Percentiles rank a stretch among this genome's conserved stretches.
phyloP scores from a whole-genome alignment of 1,140 invertebrate species.

The Penaeus japonicus region DNA sequence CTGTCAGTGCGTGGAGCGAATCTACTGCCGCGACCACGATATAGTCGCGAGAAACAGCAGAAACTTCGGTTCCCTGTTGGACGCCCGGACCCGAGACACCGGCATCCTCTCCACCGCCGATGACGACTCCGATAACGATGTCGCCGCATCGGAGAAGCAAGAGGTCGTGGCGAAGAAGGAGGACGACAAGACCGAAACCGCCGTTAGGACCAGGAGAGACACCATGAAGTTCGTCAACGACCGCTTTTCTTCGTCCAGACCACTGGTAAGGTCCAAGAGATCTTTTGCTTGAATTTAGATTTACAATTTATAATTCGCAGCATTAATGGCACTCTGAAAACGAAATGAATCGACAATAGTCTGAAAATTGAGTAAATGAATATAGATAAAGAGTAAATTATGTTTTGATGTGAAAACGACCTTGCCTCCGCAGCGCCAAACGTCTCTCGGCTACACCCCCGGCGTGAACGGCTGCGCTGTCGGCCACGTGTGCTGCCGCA shows the following conservation, averaged over 20 bases:
- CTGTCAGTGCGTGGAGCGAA: constrained; percentile 26
- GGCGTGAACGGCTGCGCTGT: constrained; percentile 14
- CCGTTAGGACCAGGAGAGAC: neutral
- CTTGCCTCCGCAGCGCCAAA: neutral
- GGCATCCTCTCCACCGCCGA: constrained; percentile 25
- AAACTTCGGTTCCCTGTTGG: neutral
- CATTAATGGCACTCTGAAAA: too few species aligned
- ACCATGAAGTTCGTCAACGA: neutral
- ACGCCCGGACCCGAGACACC: constrained; percentile 20
- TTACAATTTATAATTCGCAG: too few species aligned
- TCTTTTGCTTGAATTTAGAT: too few species aligned
- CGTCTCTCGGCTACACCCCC: neutral
- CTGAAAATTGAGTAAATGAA: neutral
- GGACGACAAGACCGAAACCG: neutral
- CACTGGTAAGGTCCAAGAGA: too few species aligned
- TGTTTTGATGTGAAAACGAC: neutral
- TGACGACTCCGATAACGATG: neutral
- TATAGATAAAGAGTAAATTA: neutral
- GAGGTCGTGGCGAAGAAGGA: neutral
- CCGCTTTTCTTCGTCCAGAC: too few species aligned
- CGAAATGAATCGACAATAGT: too few species aligned
- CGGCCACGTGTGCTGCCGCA: constrained; percentile 45
- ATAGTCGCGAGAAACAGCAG: constrained; percentile 10
- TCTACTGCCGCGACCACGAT: constrained; percentile 25
- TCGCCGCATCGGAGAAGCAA: neutral